A percentile compares a stretch with the other conserved stretches of the same genome.
Conservation (phyloP, 2,797 vertebrate species). For the Coregonus ussuriensis region DNA sequence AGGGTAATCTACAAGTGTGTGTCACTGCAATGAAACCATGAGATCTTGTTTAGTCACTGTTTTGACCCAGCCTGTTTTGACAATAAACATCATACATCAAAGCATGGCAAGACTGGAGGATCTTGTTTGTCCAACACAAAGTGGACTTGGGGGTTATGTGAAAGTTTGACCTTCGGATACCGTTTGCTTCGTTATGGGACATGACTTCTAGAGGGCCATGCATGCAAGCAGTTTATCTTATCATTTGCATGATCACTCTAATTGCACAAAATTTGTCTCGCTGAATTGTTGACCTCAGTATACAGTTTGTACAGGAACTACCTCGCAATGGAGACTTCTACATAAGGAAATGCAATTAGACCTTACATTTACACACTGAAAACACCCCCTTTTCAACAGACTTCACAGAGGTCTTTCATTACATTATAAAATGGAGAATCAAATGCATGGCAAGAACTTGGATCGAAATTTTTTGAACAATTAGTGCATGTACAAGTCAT, state of each 20-base stretch:
- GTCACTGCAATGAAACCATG: background rate
- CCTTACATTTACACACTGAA: background rate
- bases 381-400: background rate
- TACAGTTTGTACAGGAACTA: slow-evolving; percentile 22
- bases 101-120: background rate
- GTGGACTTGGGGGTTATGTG: background rate
- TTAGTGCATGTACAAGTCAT: background rate
- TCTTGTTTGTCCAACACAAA: background rate
- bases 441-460: slow-evolving; percentile 2
- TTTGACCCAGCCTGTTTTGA: background rate
- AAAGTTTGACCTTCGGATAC: background rate
- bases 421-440: slow-evolving; percentile 5
- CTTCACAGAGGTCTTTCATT: background rate
- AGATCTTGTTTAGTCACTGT: background rate
- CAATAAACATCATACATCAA: background rate
- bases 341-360: slow-evolving; percentile 15
- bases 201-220: background rate
- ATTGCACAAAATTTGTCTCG: background rate
- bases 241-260: background rate
- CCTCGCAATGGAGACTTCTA: background rate
- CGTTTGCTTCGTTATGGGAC: background rate
- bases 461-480: background rate
- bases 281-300: background rate
- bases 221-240: background rate
- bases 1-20: background rate